Conservation (phyloP, 1,140 invertebrate genomes). For the Neodiprion lecontei region DNA sequence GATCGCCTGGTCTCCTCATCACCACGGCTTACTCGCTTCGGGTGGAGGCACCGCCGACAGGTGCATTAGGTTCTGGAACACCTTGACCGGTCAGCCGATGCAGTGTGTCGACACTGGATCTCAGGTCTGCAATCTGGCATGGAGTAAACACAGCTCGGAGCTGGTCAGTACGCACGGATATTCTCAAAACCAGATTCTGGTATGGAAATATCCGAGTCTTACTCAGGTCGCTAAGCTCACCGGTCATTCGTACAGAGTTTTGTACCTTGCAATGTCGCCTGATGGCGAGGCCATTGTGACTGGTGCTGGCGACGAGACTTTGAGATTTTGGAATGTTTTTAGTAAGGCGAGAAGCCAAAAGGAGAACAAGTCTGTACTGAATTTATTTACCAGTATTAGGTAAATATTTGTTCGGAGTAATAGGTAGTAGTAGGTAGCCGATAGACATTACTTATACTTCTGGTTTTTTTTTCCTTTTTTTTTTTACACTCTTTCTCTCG, state of each 20-base stretch:
- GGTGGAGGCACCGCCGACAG: constrained; percentile 98
- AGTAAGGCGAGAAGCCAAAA: constrained; percentile 95
- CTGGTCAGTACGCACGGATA: constrained; percentile 99
- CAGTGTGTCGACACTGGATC: constrained; percentile 99
- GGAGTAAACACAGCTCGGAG: constrained; percentile 99
- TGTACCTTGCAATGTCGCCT: constrained; percentile 97
- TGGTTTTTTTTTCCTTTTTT: not conserved
- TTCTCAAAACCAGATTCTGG: constrained; percentile 98
- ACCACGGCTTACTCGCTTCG: constrained; percentile 96
- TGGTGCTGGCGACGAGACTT: constrained; percentile 97
- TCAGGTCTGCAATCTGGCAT: constrained; percentile 98
- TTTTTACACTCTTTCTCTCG: constrained; percentile 18
- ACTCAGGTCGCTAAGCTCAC: constrained; percentile 97
- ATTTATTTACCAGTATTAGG: constrained; percentile 92
- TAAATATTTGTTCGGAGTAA: constrained; percentile 44
- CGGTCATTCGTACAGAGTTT: constrained; percentile 95
- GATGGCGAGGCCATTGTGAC: constrained; percentile 99
- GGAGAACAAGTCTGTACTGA: constrained; percentile 96
- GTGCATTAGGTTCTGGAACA: constrained; percentile 99
- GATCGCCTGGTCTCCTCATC: constrained; percentile 99
- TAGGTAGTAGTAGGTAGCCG: not conserved
- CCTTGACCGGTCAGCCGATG: constrained; percentile 98
- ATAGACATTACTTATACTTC: constrained; percentile 8
- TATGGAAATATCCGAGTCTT: constrained; percentile 99
- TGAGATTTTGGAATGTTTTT: constrained; percentile 99